Percentiles rank a stretch among this genome's conserved stretches.
Evolutionary conservation across 2,888 invertebrate species (phyloP).

Genomic region (Leuctra nigra): DNA sequence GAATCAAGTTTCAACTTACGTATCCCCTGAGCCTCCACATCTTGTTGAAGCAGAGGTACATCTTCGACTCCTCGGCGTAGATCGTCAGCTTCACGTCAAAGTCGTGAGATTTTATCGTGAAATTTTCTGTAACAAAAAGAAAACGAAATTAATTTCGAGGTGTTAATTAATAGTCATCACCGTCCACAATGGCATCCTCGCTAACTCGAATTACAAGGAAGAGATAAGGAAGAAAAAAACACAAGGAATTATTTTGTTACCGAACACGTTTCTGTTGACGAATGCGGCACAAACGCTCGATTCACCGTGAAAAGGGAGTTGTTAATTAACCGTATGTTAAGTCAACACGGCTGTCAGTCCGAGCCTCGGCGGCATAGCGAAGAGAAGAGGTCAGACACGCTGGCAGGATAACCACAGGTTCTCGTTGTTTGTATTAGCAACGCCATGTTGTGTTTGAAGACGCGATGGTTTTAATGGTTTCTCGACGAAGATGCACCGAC

Average conservation of each 20-base stretch:
- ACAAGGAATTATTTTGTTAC: neutral
- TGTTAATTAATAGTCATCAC: neutral
- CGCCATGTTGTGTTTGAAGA: neutral
- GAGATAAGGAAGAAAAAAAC: neutral
- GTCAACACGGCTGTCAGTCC: neutral
- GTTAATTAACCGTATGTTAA: neutral
- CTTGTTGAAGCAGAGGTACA: constrained; percentile 70
- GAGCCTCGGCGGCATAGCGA: neutral
- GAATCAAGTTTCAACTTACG: too few relatives aligned
- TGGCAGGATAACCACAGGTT: constrained; percentile 6
- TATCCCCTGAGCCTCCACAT: constrained; percentile 63
- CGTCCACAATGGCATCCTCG: neutral
- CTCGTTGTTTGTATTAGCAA: neutral
- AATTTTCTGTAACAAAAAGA: constrained; percentile 50
- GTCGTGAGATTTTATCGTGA: constrained; percentile 57
- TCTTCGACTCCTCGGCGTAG: constrained; percentile 62
- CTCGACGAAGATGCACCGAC: too few relatives aligned
- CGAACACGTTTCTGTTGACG: neutral
- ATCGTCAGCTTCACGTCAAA: constrained; percentile 54
- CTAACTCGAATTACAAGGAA: neutral
- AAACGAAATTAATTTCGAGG: neutral
- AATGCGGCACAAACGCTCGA: neutral
- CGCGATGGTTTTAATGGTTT: too few relatives aligned
- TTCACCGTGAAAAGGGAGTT: neutral
- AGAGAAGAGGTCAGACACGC: neutral